A percentile compares a stretch with the other conserved stretches of the same genome.
These are phyloP conservation scores for Cuculus canorus DNA, from an alignment of 2,797 vertebrate genomes.

Conservation along the genomic window DNA sequence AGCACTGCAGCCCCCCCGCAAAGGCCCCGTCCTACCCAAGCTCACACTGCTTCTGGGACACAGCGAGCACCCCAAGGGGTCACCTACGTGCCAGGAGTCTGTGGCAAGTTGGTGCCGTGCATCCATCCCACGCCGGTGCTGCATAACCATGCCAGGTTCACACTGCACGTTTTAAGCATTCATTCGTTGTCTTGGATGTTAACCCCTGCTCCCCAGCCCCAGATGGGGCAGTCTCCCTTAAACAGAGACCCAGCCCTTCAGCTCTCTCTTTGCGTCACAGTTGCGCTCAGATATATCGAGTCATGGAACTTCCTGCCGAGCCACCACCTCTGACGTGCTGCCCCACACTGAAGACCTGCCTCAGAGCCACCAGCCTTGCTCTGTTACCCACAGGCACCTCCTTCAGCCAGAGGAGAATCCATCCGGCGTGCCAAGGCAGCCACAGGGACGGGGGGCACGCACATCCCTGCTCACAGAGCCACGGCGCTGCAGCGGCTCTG, in stretches of 20 bases:
- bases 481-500: not conserved
- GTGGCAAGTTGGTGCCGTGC: not conserved
- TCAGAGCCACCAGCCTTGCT: not conserved
- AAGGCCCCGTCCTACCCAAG: not conserved
- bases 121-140: not conserved
- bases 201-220: not conserved
- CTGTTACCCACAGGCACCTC: not conserved
- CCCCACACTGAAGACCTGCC: not conserved
- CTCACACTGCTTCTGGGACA: not conserved
- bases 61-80: not conserved
- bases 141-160: accelerated
- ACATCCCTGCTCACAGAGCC: not conserved
- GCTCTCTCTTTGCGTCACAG: not conserved
- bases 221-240: not conserved
- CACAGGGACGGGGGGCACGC: not conserved
- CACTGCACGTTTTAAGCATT: accelerated
- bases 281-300: not conserved
- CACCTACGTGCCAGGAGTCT: not conserved
- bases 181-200: not conserved
- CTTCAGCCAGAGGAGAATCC: not conserved
- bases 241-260: not conserved
- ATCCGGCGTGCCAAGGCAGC: not conserved
- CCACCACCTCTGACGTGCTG: not conserved
- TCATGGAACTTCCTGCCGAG: not conserved
- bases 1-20: not conserved